A percentile compares a stretch with the other conserved stretches of the same genome.
These are phyloP conservation scores for Plestiodon gilberti DNA, from an alignment of 2,113 vertebrate genomes.

Conservation along the genomic window DNA sequence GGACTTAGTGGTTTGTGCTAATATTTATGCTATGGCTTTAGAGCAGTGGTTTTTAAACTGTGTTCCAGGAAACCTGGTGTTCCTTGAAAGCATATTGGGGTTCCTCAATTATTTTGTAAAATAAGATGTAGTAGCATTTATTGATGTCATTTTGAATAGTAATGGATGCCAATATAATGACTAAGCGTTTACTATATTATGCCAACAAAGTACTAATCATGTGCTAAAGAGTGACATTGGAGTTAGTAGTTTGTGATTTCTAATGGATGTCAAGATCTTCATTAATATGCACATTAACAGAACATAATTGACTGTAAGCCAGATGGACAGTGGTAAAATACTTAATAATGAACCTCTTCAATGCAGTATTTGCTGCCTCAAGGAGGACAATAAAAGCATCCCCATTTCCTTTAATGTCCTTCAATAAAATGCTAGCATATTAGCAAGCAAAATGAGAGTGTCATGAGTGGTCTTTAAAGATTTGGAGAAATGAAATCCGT, in stretches of 20 bases:
- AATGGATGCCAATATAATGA: constrained; percentile 38
- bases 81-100: neutral
- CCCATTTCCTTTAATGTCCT: constrained; percentile 46
- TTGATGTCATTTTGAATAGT: constrained; percentile 48
- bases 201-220: constrained; percentile 52
- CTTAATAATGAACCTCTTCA: constrained; percentile 47
- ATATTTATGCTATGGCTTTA: neutral
- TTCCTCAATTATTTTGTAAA: constrained; percentile 14
- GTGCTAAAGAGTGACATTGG: constrained; percentile 54
- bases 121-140: constrained; percentile 15
- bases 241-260: constrained; percentile 59
- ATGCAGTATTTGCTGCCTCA: constrained; percentile 42
- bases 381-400: constrained; percentile 49
- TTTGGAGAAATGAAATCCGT: constrained; percentile 38
- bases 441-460: constrained; percentile 35
- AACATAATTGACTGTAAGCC: constrained; percentile 65
- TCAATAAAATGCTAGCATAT: constrained; percentile 39
- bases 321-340: constrained; percentile 60
- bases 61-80: neutral
- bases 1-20: neutral
- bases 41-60: neutral
- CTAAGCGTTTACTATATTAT: constrained; percentile 46
- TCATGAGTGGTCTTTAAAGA: constrained; percentile 44
- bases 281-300: constrained; percentile 64
- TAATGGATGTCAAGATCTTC: constrained; percentile 60